Base-by-base conservation (phyloP, 2,797 vertebrate species). In the Rhinichthys osculus region DNA sequence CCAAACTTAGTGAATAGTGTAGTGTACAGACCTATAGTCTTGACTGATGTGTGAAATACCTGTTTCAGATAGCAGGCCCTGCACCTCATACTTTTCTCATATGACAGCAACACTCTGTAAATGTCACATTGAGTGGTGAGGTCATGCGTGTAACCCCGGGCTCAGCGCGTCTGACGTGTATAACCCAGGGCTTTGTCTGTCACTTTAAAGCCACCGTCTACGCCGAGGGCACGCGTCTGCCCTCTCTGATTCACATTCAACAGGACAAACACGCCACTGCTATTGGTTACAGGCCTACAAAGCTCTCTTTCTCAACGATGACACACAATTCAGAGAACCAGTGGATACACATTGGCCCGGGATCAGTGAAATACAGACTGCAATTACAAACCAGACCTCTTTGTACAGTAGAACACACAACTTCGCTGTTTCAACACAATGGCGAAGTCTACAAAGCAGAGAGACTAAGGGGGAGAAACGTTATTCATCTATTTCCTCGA, bases 321-420 rank as follows among this genome's bases (percentile, higher is more conserved):
- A 33, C 67, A 70, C 81, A 86, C 66, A 17, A 66, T 66, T 44
- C 77, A 38, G 54, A 72, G 19, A 66, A 13, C 72, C 21, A 50
- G 82, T 72, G 84, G 27, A 66, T 66, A 30, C 62, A 66, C 64
- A 66, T 8, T 66, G 84, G 81, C 82, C 83, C 88, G 88, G 91
- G 83, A 44, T 83, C 87, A 84, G 64, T 82, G 90, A 94, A 93
- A 93, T 86, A 92, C 84, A 79, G 77, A 52, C 27, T 50, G 69
- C 88, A 87, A 91, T 91, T 44, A 70, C 64, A 59, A 27, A 78
- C 50, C n/a, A 8, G 35, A 54, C 4, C 7, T 2, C n/a, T 70
- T 35, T 82, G 11, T 33, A 73, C 40, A 73, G 64, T 44, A 70
- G 5, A 44, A 54, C 30, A 83, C 71, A 17, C 21, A 57, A 71